Percentiles rank a stretch among this genome's conserved stretches.
These are phyloP conservation scores for Tragelaphus scriptus DNA, from an alignment of 2,113 vertebrate species.

Conservation along the genomic window DNA sequence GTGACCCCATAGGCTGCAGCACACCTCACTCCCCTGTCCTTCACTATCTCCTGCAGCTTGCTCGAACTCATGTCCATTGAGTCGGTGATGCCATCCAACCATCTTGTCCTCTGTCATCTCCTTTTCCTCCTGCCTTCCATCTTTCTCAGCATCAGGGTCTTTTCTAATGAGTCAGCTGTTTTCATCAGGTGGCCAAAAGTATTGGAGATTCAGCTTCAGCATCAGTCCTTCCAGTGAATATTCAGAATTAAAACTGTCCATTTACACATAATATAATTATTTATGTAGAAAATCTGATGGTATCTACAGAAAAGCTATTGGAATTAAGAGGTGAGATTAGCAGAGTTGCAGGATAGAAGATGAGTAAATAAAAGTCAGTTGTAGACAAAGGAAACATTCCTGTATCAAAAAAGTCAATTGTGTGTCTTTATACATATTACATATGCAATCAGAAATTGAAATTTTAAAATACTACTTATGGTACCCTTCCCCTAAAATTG, in stretches of 20 bases:
- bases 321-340: neutral
- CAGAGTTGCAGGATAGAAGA: neutral
- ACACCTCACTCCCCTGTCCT: neutral
- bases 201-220: neutral
- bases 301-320: neutral
- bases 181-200: neutral
- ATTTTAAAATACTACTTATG: neutral
- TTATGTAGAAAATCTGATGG: neutral
- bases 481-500: neutral
- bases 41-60: neutral
- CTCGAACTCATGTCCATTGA: neutral
- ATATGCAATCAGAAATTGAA: neutral
- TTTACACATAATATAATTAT: neutral
- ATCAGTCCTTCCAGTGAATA: neutral
- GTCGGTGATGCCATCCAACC: neutral
- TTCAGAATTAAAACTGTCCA: neutral
- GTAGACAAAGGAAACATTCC: neutral
- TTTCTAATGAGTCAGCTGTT: neutral
- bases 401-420: neutral
- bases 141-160: neutral
- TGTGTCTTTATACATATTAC: neutral
- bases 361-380: neutral
- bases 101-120: neutral
- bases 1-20: neutral
- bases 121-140: neutral